Percentiles rank a stretch among this genome's conserved stretches.
Conservation (phyloP, 2,888 invertebrate species). For the Agonopterix arenella region DNA sequence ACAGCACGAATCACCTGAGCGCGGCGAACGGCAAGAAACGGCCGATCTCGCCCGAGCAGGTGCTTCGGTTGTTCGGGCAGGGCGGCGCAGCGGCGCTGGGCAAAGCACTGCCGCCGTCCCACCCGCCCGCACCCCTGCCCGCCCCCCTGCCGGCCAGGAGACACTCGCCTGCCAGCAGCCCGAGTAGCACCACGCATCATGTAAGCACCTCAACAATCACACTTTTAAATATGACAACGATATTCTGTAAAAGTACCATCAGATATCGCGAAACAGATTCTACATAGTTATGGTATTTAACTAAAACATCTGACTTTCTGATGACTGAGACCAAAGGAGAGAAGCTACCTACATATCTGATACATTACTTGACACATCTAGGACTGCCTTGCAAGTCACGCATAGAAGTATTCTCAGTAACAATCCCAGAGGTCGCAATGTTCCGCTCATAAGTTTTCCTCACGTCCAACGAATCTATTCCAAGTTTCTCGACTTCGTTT, state of each 20-base stretch:
- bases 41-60: slow-evolving; percentile 91
- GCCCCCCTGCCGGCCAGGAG: slow-evolving; percentile 68
- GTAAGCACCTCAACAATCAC: slow-evolving; percentile 37
- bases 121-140: slow-evolving; percentile 67
- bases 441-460: neutral
- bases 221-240: no score
- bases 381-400: neutral
- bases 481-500: neutral
- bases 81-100: slow-evolving; percentile 68
- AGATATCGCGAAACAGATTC: no score
- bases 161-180: slow-evolving; percentile 84
- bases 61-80: slow-evolving; percentile 80
- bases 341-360: no score
- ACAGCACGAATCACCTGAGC: slow-evolving; percentile 73
- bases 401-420: neutral
- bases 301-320: no score
- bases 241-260: no score
- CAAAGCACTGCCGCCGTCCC: slow-evolving; percentile 66
- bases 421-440: slow-evolving; percentile 2
- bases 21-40: slow-evolving; percentile 82
- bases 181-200: slow-evolving; percentile 88
- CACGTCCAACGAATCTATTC: neutral
- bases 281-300: no score
- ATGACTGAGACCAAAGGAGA: no score
- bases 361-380: no score